Percentiles rank a stretch among this genome's conserved stretches.
Conservation (phyloP, 2,888 invertebrate genomes). For the Saturnia japonica region DNA sequence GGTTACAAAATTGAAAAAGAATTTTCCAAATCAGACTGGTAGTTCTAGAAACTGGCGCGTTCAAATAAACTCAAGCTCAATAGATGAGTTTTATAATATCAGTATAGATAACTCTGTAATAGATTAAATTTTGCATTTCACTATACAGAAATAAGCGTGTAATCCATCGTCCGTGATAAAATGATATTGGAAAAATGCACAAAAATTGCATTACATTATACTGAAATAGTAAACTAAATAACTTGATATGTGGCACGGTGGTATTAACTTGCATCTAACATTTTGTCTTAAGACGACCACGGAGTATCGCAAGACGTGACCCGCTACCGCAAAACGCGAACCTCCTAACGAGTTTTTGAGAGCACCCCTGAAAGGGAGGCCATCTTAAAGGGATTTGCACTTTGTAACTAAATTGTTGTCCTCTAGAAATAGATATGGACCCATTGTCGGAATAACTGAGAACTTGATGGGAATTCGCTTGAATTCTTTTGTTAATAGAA, state of each 20-base stretch:
- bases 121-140: too few relatives aligned
- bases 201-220: background rate
- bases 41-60: too few relatives aligned
- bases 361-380: constrained; percentile 64
- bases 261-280: constrained; percentile 57
- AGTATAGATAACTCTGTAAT: too few relatives aligned
- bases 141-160: too few relatives aligned
- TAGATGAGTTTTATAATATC: too few relatives aligned
- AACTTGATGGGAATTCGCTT: background rate
- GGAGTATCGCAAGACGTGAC: constrained; percentile 66
- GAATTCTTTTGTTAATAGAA: constrained; percentile 4
- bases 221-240: constrained; percentile 25
- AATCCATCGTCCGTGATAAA: too few relatives aligned
- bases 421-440: constrained; percentile 49
- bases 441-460: constrained; percentile 22
- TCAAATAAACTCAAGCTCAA: too few relatives aligned
- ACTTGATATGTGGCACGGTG: constrained; percentile 36
- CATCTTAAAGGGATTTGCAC: constrained; percentile 79
- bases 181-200: too few relatives aligned
- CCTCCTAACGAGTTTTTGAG: constrained; percentile 80
- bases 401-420: constrained; percentile 72
- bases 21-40: too few relatives aligned
- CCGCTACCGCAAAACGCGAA: constrained; percentile 70
- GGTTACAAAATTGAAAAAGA: too few relatives aligned
- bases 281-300: constrained; percentile 60